Evolutionary conservation across 2,888 invertebrate genomes (phyloP).

Genomic region (Oscheius sp.): DNA sequence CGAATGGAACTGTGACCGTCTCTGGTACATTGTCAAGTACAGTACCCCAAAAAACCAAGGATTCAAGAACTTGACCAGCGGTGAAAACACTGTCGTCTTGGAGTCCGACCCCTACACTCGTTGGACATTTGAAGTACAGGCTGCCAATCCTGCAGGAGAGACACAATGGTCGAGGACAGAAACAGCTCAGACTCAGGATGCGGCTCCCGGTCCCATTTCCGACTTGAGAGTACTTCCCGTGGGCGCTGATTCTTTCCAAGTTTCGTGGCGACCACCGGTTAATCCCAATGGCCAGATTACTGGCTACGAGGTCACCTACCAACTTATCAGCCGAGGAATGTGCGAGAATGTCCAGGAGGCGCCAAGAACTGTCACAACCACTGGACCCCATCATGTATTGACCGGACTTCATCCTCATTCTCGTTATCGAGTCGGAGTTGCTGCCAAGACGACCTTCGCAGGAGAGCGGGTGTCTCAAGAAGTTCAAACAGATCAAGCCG

Average conservation of each 20-base stretch:
- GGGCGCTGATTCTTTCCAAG: constrained; percentile 67
- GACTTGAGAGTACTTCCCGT: constrained; percentile 66
- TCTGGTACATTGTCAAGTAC: constrained; percentile 73
- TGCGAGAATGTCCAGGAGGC: constrained; percentile 68
- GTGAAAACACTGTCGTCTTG: constrained; percentile 67
- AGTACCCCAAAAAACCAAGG: constrained; percentile 58
- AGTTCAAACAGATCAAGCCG: constrained; percentile 69
- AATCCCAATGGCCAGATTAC: constrained; percentile 71
- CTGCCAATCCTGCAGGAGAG: constrained; percentile 71
- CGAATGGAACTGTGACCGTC: constrained; percentile 72
- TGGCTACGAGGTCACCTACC: constrained; percentile 73
- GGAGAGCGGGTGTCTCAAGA: constrained; percentile 67
- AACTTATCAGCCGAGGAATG: constrained; percentile 70
- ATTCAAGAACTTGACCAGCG: constrained; percentile 66
- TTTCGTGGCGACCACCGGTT: constrained; percentile 69
- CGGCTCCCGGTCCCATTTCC: constrained; percentile 70
- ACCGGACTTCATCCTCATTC: constrained; percentile 72
- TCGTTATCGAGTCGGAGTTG: constrained; percentile 70
- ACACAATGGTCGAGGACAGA: constrained; percentile 69
- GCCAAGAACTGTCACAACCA: constrained; percentile 61
- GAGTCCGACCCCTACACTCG: constrained; percentile 71
- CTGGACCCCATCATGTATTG: constrained; percentile 66
- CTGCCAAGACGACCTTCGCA: constrained; percentile 68
- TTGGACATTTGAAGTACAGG: constrained; percentile 72
- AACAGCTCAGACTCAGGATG: constrained; percentile 65